Evolutionary conservation across 2,797 vertebrate genomes (phyloP).

Genomic region (Merluccius polli): DNA sequence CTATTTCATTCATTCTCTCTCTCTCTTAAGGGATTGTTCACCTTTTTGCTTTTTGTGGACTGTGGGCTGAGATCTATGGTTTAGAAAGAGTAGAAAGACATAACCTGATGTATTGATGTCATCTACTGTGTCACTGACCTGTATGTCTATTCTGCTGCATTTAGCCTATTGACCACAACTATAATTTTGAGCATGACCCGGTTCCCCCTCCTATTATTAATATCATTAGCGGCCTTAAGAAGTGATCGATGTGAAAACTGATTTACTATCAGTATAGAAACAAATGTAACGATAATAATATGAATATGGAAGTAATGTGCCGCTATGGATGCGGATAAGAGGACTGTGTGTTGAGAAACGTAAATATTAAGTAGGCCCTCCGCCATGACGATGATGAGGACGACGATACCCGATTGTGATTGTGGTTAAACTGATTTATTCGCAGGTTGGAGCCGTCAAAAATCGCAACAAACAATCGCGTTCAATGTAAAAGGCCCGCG

Average conservation of each 20-base stretch:
- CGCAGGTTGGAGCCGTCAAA: background rate
- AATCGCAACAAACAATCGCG: background rate
- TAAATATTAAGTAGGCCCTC: background rate
- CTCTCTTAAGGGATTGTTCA: no score
- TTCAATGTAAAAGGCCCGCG: background rate
- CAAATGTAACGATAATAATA: background rate
- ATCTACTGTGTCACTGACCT: no score
- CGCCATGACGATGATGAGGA: background rate
- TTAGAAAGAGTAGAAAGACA: no score
- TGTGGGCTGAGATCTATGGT: no score
- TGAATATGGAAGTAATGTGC: background rate
- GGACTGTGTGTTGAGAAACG: background rate
- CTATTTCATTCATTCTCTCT: no score
- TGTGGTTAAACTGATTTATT: background rate
- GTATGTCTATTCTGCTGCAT: no score
- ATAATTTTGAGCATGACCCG: no score
- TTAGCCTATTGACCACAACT: no score
- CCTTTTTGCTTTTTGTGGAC: no score
- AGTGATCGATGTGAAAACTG: background rate
- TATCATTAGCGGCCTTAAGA: no score
- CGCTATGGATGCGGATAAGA: background rate
- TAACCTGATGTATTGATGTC: no score
- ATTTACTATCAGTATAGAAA: background rate
- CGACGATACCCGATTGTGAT: background rate
- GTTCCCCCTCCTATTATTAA: no score